These are phyloP conservation scores for Conomelus anceps DNA, from an alignment of 2,888 invertebrate genomes.

Conservation along the genomic window DNA sequence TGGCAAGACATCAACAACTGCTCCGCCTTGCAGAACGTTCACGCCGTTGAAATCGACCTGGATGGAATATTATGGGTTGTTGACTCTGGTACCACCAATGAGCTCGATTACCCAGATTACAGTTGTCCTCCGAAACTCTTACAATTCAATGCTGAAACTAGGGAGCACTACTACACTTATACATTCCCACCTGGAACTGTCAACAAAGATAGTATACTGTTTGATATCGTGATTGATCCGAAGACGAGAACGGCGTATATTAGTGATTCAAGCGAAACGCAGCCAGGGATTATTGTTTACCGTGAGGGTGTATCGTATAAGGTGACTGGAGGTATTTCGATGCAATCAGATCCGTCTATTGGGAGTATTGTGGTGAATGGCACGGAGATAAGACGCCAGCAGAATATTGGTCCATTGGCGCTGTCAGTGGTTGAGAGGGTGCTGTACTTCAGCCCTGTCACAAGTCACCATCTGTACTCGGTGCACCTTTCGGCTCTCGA, in stretches of 20 bases:
- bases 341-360: conserved; percentile 48
- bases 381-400: conserved; percentile 40
- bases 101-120: conserved; percentile 46
- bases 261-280: conserved; percentile 58
- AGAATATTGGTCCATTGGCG: conserved; percentile 54
- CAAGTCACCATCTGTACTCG: conserved; percentile 60
- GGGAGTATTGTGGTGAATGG: conserved; percentile 44
- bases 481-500: conserved; percentile 56
- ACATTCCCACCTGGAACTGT: conserved; percentile 44
- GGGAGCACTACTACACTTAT: conserved; percentile 1
- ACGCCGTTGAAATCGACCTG: conserved; percentile 65
- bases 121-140: conserved; percentile 63
- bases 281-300: conserved; percentile 68
- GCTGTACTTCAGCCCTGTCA: conserved; percentile 62
- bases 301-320: conserved; percentile 62
- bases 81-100: conserved; percentile 58
- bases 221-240: conserved; percentile 62
- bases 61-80: conserved; percentile 62
- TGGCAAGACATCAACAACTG: conserved; percentile 62
- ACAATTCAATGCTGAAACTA: conserved; percentile 55
- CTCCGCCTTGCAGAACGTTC: conserved; percentile 63
- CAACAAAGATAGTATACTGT: conserved; percentile 54
- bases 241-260: conserved; percentile 62
- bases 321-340: conserved; percentile 55
- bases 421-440: conserved; percentile 38